Base-by-base conservation (phyloP, 2,797 vertebrate genomes). In the Catamblyrhynchus diadema region DNA sequence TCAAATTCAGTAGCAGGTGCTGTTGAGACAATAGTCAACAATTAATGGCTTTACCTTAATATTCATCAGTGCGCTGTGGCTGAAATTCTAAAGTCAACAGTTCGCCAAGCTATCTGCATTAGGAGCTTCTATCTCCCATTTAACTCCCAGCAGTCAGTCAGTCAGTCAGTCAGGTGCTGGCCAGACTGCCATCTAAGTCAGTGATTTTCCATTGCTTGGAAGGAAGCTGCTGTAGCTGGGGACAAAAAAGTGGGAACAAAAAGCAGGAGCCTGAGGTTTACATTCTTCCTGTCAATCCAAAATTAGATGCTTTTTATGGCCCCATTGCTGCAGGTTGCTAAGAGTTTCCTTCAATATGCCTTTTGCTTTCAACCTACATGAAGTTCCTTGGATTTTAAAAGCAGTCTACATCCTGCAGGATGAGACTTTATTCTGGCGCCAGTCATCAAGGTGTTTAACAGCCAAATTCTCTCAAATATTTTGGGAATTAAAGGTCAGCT, bases 361-460 rank as follows among this genome's bases (percentile, higher is more conserved):
- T 86, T 93, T 95, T 90, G 24, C 33, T 88, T 93, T 86, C 56
- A 88, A 77, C 10, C 17, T 88, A 30, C 19, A 13, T 69, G 51
- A 86, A 3, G 1, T 75, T 93, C 37, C 69, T 74, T 8, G 1
- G 41, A 66, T 84, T 93, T 94, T 88, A 94, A 93, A 86, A 86
- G 44, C 77, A 56, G 82, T 66, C 72, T 86, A 8, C 70, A 79
- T 88, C 75, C 91, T 95, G 73, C 8, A 8, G 5, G 4, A 70
- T 28, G 79, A 81, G 81, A 85, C 81, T 92, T 92, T 91, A 35
- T 88, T 86, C 85, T 92, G 86, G 87, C 87, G 88, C 48, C 48
- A 73, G 39, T 18, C 7, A 81, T 86, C 62, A 66, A 81, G 37
- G 23, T 2, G 0, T 89, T 87, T 74, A 87, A 67, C 53, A 85